These are phyloP conservation scores for Microctonus brassicae DNA, from an alignment of 2,888 invertebrate genomes.

Conservation along the genomic window DNA sequence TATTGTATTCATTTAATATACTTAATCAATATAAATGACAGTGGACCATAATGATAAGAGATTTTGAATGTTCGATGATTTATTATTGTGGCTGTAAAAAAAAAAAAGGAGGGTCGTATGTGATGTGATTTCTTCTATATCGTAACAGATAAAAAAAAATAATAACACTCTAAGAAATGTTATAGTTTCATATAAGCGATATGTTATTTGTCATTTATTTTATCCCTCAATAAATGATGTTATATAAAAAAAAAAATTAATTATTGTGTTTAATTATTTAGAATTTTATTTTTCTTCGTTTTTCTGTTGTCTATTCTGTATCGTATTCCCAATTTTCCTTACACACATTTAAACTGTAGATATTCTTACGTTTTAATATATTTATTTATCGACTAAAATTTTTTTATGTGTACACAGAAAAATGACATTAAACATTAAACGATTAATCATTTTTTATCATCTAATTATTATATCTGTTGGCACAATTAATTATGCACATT, in stretches of 20 bases:
- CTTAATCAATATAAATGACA: constrained; percentile 1
- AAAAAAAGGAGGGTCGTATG: constrained; percentile 63
- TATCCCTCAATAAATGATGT: constrained; percentile 70
- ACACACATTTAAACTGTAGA: background rate
- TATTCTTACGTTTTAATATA: background rate
- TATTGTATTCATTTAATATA: constrained; percentile 8
- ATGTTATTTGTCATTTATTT: constrained; percentile 71
- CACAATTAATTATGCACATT: constrained; percentile 11
- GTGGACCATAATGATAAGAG: constrained; percentile 38
- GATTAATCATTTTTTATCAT: constrained; percentile 41
- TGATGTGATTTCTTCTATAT: constrained; percentile 70
- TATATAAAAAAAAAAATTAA: constrained; percentile 62
- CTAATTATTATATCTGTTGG: constrained; percentile 21
- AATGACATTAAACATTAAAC: constrained; percentile 51
- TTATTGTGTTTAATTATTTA: constrained; percentile 21
- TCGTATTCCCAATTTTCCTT: background rate
- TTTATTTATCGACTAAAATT: constrained; percentile 1
- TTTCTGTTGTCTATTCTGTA: too few species aligned
- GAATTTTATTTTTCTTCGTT: constrained; percentile 22
- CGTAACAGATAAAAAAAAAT: constrained; percentile 65
- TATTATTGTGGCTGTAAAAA: background rate
- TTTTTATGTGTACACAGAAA: constrained; percentile 29
- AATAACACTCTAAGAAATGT: constrained; percentile 69
- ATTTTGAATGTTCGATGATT: constrained; percentile 17
- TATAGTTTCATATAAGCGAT: constrained; percentile 70